These are phyloP conservation scores for Centroberyx gerrardi DNA, from an alignment of 2,797 vertebrate genomes.

Conservation along the genomic window DNA sequence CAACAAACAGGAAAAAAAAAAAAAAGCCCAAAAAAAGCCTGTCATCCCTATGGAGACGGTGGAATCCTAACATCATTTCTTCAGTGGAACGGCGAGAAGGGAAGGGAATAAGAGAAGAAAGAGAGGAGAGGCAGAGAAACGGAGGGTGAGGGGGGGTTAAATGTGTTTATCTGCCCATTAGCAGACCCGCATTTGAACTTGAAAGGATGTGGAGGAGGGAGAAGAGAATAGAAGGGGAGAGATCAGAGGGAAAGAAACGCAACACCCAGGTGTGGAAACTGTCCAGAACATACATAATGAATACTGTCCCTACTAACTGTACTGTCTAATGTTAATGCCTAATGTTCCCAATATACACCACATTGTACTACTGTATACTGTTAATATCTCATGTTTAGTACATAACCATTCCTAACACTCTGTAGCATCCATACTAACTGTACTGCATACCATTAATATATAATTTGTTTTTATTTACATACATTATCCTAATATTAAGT, in stretches of 20 bases:
- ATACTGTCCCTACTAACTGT: background rate
- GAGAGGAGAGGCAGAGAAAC: no score
- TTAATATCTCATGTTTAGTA: no score
- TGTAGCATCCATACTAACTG: no score
- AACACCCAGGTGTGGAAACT: constrained; percentile 1
- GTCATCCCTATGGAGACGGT: constrained; percentile 21
- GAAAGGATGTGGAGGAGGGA: constrained; percentile 9
- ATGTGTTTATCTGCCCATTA: constrained; percentile 54
- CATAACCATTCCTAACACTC: no score
- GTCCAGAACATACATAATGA: constrained; percentile 5
- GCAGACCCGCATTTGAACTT: constrained; percentile 42
- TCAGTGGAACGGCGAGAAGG: background rate
- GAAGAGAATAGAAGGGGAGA: constrained; percentile 6
- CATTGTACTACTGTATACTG: no score
- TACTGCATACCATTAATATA: no score
- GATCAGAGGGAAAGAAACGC: background rate
- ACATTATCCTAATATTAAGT: no score
- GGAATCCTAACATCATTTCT: constrained; percentile 28
- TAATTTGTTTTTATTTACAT: no score
- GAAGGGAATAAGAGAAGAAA: background rate
- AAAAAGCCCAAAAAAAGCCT: constrained; percentile 12
- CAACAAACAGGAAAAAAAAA: constrained; percentile 54
- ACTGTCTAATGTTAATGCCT: no score
- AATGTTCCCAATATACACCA: no score
- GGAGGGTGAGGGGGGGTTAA: background rate